A percentile compares a stretch with the other conserved stretches of the same genome.
These are phyloP conservation scores for Phataginus tricuspis DNA, from an alignment of 2,797 vertebrate species.

Conservation along the genomic window DNA sequence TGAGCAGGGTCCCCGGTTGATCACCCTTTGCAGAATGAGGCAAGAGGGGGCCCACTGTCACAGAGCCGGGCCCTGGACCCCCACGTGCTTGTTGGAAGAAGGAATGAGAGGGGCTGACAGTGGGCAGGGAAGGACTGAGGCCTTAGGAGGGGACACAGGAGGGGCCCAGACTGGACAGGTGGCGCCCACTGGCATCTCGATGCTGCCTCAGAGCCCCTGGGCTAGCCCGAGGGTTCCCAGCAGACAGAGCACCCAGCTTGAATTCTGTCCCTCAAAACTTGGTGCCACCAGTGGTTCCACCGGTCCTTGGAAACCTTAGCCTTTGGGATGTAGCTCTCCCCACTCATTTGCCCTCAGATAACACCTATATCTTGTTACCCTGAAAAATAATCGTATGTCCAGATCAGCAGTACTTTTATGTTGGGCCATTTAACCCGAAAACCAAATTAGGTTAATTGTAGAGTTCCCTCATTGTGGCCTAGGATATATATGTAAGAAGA, in stretches of 20 bases:
- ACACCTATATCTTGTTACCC: neutral
- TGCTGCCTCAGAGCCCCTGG: neutral
- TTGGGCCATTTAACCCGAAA: neutral
- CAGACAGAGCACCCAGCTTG: neutral
- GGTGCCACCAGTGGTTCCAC: neutral
- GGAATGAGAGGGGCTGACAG: neutral
- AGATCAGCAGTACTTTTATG: neutral
- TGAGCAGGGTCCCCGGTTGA: neutral
- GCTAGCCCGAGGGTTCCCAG: neutral
- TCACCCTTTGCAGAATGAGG: neutral
- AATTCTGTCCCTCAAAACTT: neutral
- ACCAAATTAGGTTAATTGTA: conserved; percentile 19
- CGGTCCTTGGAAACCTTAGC: neutral
- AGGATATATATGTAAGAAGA: neutral
- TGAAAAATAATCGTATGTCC: neutral
- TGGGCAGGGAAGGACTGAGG: neutral
- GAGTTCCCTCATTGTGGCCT: neutral
- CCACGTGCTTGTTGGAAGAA: neutral
- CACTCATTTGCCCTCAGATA: neutral
- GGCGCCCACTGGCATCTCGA: fast-evolving
- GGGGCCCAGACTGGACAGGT: neutral
- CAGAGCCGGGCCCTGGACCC: neutral
- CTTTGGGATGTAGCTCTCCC: neutral
- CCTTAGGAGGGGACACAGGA: neutral
- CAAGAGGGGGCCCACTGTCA: neutral